Evolutionary conservation across 2,113 vertebrate species (phyloP).

Genomic region (Cygnus buccinator): DNA sequence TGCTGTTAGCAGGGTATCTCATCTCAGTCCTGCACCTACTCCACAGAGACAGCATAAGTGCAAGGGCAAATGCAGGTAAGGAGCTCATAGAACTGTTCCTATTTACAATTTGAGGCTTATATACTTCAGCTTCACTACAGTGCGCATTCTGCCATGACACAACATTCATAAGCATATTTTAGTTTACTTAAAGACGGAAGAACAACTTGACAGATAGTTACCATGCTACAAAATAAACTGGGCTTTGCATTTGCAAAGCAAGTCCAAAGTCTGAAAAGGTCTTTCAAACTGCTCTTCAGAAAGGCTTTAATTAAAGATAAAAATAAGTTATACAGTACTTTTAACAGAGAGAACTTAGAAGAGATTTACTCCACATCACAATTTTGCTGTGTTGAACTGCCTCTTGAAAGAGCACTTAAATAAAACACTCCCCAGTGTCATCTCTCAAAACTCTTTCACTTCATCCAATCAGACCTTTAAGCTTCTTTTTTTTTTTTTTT

Average conservation of each 20-base stretch:
- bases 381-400: neutral
- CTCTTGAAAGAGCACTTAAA: neutral
- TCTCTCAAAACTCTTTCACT: neutral
- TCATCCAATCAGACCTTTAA: neutral
- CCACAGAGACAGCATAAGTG: neutral
- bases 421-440: neutral
- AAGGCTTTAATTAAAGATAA: neutral
- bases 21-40: neutral
- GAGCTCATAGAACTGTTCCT: neutral
- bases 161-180: neutral
- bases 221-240: neutral
- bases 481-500: neutral
- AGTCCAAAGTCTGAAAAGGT: neutral
- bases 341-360: neutral
- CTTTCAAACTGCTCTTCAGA: neutral
- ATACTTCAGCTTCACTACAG: neutral
- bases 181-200: neutral
- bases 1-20: slow-evolving; percentile 37
- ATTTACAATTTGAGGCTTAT: neutral
- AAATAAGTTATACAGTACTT: neutral
- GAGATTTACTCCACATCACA: neutral
- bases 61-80: neutral
- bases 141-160: neutral
- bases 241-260: neutral
- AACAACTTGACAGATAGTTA: neutral